A percentile compares a stretch with the other conserved stretches of the same genome.
These are phyloP conservation scores for Microtus pennsylvanicus DNA, from an alignment of 2,113 vertebrate genomes.

Conservation along the genomic window DNA sequence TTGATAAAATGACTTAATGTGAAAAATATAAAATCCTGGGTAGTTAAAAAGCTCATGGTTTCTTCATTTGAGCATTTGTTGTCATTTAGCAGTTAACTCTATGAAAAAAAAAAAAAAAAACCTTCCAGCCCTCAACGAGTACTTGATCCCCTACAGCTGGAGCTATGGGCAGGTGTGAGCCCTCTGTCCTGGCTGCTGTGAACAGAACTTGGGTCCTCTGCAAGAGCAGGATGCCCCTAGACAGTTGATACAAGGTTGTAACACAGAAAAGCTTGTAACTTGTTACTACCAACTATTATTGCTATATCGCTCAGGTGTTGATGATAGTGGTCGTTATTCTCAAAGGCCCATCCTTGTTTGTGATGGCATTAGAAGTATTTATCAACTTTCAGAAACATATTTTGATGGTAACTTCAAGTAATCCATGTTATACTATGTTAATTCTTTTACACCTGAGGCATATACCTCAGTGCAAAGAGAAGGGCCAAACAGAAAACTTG, in stretches of 20 bases:
- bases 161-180: not conserved
- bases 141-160: not conserved
- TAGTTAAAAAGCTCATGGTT: not conserved
- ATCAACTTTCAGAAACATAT: conserved; percentile 17
- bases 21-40: not conserved
- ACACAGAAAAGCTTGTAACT: not conserved
- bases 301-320: no score
- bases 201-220: not conserved
- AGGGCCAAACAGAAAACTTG: not conserved
- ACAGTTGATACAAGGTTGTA: not conserved
- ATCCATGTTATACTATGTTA: not conserved
- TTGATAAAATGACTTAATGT: conserved; percentile 43
- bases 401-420: not conserved
- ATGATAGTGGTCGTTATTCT: not conserved
- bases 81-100: not conserved
- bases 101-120: not conserved
- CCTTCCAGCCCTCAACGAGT: not conserved
- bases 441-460: not conserved
- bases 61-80: conserved; percentile 9
- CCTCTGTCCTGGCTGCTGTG: not conserved
- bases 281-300: not conserved
- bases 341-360: not conserved
- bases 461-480: not conserved
- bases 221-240: not conserved
- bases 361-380: conserved; percentile 10